phyloP scores from a whole-genome alignment of 2,797 vertebrate species.

The Denticeps clupeoides region DNA sequence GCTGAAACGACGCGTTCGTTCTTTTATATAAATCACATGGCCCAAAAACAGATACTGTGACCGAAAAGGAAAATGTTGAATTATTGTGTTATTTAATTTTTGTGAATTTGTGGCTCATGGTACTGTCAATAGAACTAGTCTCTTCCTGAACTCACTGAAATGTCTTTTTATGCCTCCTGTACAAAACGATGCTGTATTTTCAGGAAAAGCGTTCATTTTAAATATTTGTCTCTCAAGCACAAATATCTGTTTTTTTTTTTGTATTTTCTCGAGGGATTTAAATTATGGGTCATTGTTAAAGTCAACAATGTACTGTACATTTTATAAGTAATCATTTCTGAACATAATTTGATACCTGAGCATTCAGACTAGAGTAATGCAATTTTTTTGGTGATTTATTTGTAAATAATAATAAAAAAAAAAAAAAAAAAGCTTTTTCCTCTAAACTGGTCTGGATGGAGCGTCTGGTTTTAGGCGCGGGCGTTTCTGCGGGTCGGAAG shows the following conservation, averaged over 20 bases:
- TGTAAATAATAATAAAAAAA: too few species aligned
- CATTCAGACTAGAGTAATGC: conserved; percentile 61
- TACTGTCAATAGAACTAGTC: conserved; percentile 63
- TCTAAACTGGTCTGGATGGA: too few species aligned
- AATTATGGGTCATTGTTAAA: conserved; percentile 62
- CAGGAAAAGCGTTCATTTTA: conserved; percentile 58
- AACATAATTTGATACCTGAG: conserved; percentile 68
- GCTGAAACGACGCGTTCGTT: conserved; percentile 43
- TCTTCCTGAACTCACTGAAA: conserved; percentile 46
- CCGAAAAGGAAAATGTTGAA: conserved; percentile 70
- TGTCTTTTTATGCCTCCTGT: conserved; percentile 58
- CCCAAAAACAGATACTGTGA: conserved; percentile 77
- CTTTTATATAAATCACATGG: conserved; percentile 49
- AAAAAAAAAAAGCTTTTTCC: conserved; percentile 70
- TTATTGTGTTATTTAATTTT: conserved; percentile 70
- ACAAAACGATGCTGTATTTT: conserved; percentile 65
- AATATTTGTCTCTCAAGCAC: conserved; percentile 67
- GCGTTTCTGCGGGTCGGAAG: too few species aligned
- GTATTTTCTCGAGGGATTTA: conserved; percentile 63
- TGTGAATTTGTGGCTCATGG: conserved; percentile 65
- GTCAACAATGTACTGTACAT: conserved; percentile 64
- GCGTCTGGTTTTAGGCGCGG: too few species aligned
- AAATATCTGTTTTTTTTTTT: conserved; percentile 59
- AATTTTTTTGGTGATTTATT: conserved; percentile 62
- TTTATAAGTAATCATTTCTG: conserved; percentile 62